Conservation (phyloP, 1,140 invertebrate species). For the Megathymus violae region DNA sequence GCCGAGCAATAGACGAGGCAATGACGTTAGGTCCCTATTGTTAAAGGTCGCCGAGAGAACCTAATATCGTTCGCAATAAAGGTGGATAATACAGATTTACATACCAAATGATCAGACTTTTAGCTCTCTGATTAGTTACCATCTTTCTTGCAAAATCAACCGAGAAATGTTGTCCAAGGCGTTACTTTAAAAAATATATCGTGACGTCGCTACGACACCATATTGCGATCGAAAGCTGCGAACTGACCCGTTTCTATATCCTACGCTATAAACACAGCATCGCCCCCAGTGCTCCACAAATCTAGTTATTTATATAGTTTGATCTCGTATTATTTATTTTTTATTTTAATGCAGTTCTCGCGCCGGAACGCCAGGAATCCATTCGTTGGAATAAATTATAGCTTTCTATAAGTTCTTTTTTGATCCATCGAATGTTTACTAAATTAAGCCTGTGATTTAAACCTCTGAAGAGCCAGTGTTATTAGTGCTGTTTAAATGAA, state of each 20-base stretch:
- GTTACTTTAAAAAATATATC: too few relatives aligned
- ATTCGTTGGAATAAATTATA: slow-evolving; percentile 35
- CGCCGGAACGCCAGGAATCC: slow-evolving; percentile 49
- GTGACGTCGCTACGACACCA: background rate
- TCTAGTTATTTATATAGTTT: slow-evolving; percentile 70
- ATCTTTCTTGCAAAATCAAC: too few relatives aligned
- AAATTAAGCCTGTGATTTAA: slow-evolving; percentile 50
- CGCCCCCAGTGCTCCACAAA: slow-evolving; percentile 59
- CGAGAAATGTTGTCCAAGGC: too few relatives aligned
- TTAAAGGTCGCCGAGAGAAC: too few relatives aligned
- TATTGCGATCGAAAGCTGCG: slow-evolving; percentile 24
- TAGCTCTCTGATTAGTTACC: too few relatives aligned
- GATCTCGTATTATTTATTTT: slow-evolving; percentile 59
- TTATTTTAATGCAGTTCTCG: slow-evolving; percentile 58
- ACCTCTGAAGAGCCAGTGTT: slow-evolving; percentile 6
- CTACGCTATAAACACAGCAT: slow-evolving; percentile 55
- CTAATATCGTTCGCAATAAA: too few relatives aligned
- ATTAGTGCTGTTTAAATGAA: slow-evolving; percentile 32
- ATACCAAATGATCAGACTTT: too few relatives aligned
- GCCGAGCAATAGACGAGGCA: too few relatives aligned
- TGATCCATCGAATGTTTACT: slow-evolving; percentile 44
- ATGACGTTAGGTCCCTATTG: too few relatives aligned
- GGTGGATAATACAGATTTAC: too few relatives aligned
- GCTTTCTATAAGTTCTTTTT: slow-evolving; percentile 42
- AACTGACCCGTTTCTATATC: slow-evolving; percentile 55